These are phyloP conservation scores for Trogon melanurus DNA, from an alignment of 2,113 vertebrate genomes.

Conservation along the genomic window DNA sequence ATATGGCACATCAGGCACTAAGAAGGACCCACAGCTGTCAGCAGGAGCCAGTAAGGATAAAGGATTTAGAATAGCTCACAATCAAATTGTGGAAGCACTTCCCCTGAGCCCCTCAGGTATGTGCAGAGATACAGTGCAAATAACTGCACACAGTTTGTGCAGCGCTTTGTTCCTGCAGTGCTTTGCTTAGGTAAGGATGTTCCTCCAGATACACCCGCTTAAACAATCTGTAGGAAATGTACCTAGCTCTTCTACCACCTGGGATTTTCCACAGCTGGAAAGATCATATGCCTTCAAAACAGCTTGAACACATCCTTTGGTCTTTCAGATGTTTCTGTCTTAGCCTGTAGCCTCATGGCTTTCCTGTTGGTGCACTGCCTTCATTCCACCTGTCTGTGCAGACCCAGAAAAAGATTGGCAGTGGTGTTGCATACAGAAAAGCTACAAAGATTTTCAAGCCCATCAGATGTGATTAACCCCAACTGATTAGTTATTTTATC, in stretches of 20 bases:
- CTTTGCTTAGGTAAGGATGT: not conserved
- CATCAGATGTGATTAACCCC: not conserved
- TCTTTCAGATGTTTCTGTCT: not conserved
- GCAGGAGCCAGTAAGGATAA: not conserved
- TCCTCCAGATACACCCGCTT: not conserved
- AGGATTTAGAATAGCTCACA: not conserved
- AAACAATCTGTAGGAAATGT: constrained; percentile 36
- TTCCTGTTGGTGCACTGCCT: not conserved
- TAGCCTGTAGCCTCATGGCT: not conserved
- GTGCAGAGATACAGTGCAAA: not conserved
- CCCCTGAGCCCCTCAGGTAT: not conserved
- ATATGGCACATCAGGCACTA: not conserved
- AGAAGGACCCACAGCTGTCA: not conserved
- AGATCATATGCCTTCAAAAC: not conserved
- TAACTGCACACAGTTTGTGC: not conserved
- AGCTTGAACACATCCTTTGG: not conserved
- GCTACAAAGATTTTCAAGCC: not conserved
- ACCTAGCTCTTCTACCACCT: not conserved
- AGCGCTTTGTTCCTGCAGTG: not conserved
- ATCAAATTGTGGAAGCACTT: not conserved
- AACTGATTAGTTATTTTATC: not conserved
- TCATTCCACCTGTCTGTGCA: not conserved
- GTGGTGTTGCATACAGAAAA: not conserved
- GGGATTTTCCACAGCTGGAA: not conserved
- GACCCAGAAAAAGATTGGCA: not conserved